Evolutionary conservation across 2,888 invertebrate species (phyloP).

Genomic region (Dryobota labecula): DNA sequence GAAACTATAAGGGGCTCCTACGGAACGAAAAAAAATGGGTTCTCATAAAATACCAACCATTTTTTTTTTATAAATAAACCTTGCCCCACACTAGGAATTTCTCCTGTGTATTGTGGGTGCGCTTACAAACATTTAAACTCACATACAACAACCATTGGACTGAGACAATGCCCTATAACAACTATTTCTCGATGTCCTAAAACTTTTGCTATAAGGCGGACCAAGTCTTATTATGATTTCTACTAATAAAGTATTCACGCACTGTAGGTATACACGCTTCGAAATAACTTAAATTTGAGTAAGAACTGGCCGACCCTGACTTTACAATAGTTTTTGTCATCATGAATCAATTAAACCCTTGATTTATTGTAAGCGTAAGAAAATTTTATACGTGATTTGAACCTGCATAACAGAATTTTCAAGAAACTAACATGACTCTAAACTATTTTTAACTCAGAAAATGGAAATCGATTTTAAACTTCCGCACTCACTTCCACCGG

Average conservation of each 20-base stretch:
- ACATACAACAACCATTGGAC: neutral
- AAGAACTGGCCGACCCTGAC: neutral
- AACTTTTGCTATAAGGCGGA: neutral
- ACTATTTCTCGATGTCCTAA: neutral
- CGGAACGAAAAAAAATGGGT: too few relatives aligned
- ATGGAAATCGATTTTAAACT: conserved; percentile 63
- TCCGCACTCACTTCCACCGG: conserved; percentile 33
- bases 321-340: neutral
- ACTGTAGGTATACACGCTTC: neutral
- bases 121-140: too few relatives aligned
- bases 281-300: conserved; percentile 4
- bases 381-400: neutral
- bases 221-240: neutral
- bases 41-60: neutral
- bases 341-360: neutral
- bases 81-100: too few relatives aligned
- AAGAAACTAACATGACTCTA: conserved; percentile 27
- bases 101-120: too few relatives aligned
- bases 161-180: neutral
- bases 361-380: neutral
- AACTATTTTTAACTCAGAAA: conserved; percentile 65
- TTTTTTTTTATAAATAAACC: too few relatives aligned
- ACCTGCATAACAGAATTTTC: conserved; percentile 2
- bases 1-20: too few relatives aligned
- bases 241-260: neutral